Evolutionary conservation across 1,140 invertebrate species (phyloP).

Genomic region (Euura saliciscinereae): DNA sequence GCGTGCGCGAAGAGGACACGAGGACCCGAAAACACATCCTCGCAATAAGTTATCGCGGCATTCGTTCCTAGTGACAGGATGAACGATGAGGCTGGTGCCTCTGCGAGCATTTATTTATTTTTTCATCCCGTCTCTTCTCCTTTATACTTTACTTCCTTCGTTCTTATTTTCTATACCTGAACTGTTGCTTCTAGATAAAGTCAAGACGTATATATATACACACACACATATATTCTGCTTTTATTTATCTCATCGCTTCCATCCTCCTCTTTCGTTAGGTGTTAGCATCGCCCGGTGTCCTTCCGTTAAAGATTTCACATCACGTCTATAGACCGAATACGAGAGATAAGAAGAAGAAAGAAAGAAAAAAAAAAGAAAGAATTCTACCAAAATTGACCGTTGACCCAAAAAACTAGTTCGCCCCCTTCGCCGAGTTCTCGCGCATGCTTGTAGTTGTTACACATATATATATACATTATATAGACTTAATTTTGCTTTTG

Average conservation of each 20-base stretch:
- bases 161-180: not conserved
- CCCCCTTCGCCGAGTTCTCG: not conserved
- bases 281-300: not conserved
- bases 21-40: not conserved
- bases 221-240: not conserved
- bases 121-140: not conserved
- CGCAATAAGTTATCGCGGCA: constrained; percentile 6
- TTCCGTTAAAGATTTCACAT: not conserved
- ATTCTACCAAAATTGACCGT: constrained; percentile 1
- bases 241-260: not conserved
- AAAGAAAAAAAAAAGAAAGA: not conserved
- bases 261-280: not conserved
- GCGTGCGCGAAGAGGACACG: not conserved
- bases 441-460: not conserved
- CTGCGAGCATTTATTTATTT: not conserved
- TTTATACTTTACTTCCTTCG: not conserved
- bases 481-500: not conserved
- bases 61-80: constrained; percentile 1
- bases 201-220: not conserved
- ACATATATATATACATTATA: not conserved
- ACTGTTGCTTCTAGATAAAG: not conserved
- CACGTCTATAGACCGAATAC: not conserved
- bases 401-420: not conserved
- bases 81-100: not conserved
- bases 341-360: not conserved